Base-by-base conservation (phyloP, 2,888 invertebrate species). In the Dromius quadrimaculatus region DNA sequence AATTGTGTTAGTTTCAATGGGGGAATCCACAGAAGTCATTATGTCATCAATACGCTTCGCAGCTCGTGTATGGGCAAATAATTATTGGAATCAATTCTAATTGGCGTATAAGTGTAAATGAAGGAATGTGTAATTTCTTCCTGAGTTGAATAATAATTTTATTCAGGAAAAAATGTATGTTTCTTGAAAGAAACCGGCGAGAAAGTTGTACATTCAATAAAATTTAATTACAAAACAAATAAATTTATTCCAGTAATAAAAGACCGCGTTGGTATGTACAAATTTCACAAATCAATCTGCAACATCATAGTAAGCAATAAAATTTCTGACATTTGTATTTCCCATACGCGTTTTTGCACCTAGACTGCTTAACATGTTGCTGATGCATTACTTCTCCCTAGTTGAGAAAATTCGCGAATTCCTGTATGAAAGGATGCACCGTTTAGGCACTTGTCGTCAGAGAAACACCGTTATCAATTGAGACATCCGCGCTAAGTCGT, bases 401-500 rank as follows among this genome's bases (percentile, higher is more conserved):
- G n/a, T n/a, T n/a, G n/a, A n/a, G n/a, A n/a, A n/a, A n/a, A 41
- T 41, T 41, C 6, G 13, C 15, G 41, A 41, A 41, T 41, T 41
- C 41, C 41, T 41, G 2, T n/a, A 11, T 36, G 8, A 36, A 15
- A 11, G 41, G 41, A 41, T 41, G 41, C 41, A 41, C 41, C 41
- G 41, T 41, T 41, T 15, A 41, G 15, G 15, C 41, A 41, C 41
- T 41, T 41, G 41, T 15, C 41, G 15, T 13, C 15, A 41, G 41
- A n/a, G n/a, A n/a, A n/a, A 19, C 62, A 41, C 62, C 62, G 62
- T 62, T 62, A 62, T 62, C 36, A 62, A 62, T 62, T 62, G 38
- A 62, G 41, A 62, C 38, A 62, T 62, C 62, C 41, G 41, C 11
- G 41, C 15, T 41, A 6, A 1, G 36, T 11, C 36, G 36, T 11